phyloP scores from a whole-genome alignment of 2,888 invertebrate species.

The Cepaea hortensis region DNA sequence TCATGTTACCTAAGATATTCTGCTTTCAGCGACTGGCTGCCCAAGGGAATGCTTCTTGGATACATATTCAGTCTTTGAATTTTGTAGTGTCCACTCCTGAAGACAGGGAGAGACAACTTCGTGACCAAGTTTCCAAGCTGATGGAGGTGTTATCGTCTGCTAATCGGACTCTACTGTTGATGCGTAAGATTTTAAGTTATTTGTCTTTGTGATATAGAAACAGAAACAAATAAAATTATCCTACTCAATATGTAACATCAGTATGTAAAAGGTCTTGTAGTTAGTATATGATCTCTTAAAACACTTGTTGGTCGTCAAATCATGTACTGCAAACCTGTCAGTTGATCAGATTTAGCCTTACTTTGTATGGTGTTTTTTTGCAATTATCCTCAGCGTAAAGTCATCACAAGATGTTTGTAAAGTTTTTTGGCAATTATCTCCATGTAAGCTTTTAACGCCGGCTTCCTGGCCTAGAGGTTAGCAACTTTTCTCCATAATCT shows the following conservation, averaged over 20 bases:
- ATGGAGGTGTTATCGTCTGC: conserved; percentile 13
- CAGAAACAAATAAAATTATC: background rate
- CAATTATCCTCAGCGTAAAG: too few relatives aligned
- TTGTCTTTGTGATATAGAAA: background rate
- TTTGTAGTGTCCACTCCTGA: conserved; percentile 44
- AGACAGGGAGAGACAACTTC: conserved; percentile 39
- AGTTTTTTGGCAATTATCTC: background rate
- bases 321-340: background rate
- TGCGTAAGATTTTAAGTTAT: conserved; percentile 8
- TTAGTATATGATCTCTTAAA: background rate
- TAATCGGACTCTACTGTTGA: conserved; percentile 28
- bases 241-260: too few relatives aligned
- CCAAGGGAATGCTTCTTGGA: conserved; percentile 37
- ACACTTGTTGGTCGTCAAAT: background rate
- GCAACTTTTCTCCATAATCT: too few relatives aligned
- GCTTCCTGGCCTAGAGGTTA: too few relatives aligned
- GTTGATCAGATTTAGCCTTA: too few relatives aligned
- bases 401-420: background rate
- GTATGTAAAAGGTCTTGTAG: too few relatives aligned
- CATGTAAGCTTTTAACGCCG: too few relatives aligned
- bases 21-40: conserved; percentile 13
- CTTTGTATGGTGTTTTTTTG: too few relatives aligned
- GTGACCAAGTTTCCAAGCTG: conserved; percentile 6
- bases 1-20: background rate
- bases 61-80: conserved; percentile 20